Evolutionary conservation across 2,113 vertebrate genomes (phyloP).

Genomic region (Ctenodactylus gundi): DNA sequence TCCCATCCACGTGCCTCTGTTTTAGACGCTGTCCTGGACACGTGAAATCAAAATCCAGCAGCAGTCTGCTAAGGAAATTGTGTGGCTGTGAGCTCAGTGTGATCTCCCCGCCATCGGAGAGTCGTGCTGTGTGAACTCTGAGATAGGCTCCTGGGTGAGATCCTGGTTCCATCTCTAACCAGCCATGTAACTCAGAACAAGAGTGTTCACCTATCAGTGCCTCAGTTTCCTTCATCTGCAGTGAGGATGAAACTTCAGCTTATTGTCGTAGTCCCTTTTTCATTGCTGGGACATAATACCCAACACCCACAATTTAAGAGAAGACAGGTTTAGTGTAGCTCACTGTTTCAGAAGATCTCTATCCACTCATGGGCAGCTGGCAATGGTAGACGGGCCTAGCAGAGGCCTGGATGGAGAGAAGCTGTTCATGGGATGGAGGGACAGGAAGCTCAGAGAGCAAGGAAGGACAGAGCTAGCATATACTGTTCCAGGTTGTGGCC

Average conservation of each 20-base stretch:
- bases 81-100: background rate
- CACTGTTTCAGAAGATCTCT: too few species aligned
- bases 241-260: background rate
- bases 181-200: background rate
- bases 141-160: background rate
- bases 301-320: too few species aligned
- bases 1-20: background rate
- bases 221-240: background rate
- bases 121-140: rapidly evolving
- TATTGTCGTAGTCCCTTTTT: too few species aligned
- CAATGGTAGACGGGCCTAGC: too few species aligned
- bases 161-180: background rate
- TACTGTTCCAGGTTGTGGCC: too few species aligned
- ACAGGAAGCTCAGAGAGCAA: too few species aligned
- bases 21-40: background rate
- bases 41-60: background rate
- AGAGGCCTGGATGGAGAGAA: too few species aligned
- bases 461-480: too few species aligned
- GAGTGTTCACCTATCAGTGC: background rate
- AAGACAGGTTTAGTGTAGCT: too few species aligned
- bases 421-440: too few species aligned
- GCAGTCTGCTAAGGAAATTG: background rate
- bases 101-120: rapidly evolving
- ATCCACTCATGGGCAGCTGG: too few species aligned
- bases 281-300: too few species aligned